Base-by-base conservation (phyloP, 2,113 vertebrate genomes). In the Alectura lathami region DNA sequence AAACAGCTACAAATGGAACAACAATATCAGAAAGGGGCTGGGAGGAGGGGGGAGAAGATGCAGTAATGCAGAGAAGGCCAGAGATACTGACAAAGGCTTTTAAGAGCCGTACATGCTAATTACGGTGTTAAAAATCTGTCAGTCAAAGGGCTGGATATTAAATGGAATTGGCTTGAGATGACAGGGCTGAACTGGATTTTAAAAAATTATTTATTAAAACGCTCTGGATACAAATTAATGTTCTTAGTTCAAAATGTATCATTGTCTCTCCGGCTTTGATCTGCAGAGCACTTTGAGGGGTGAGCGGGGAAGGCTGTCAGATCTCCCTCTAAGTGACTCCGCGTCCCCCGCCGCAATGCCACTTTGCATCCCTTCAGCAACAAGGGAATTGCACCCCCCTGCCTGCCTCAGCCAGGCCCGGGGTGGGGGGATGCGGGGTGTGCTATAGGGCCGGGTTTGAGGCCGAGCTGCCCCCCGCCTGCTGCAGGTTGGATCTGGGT, bases 51-150 rank as follows among this genome's bases (percentile, higher is more conserved):
- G 78, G 64, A 59, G 48, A 42, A 56, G 88, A 84, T 63, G 85
- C 68, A 34, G 40, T 43, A 68, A 96, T 50, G 91, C 91, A 81
- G 72, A 38, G 86, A 70, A 94, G 91, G 86, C 53, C 96, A 77
- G 87, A 84, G 93, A 86, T 68, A 85, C 89, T 3, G 16, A 96
- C 9, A 20, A 95, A 97, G 85, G 93, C 97, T 96, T 97, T 98
- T 96, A 92, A 96, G 91, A 98, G 96, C 97, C 89, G 94, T 91
- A 83, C 83, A 96, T 96, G 93, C 88, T 97, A 98, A 98, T 98
- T 97, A 97, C 40, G 74, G 96, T 95, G 97, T 98, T 98, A 97
- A 98, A 96, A 97, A 89, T 62, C 97, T 94, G 96, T 97, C 97
- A 97, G 96, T 96, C 83, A 86, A 94, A 97, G 93, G 87, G 76